Evolutionary conservation across 2,797 vertebrate genomes (phyloP).

Genomic region (Ciconia nigra): DNA sequence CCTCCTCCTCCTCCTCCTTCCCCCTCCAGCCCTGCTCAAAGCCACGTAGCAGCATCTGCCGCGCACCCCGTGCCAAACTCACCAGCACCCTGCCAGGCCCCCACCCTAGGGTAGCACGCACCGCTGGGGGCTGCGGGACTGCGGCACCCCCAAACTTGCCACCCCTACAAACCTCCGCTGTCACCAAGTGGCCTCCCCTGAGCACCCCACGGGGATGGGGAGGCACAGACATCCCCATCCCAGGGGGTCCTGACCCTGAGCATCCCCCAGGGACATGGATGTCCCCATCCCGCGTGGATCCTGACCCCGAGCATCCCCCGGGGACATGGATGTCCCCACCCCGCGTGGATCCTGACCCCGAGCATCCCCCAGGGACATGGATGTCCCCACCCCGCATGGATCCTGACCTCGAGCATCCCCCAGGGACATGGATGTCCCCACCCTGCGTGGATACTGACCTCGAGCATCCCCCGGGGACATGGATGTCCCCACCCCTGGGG

Average conservation of each 20-base stretch:
- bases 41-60: background rate
- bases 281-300: too few species aligned
- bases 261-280: fast-evolving
- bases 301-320: too few species aligned
- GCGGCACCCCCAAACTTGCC: background rate
- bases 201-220: fast-evolving
- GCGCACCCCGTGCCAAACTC: background rate
- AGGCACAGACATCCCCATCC: background rate
- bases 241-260: fast-evolving
- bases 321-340: too few species aligned
- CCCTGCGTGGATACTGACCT: fast-evolving
- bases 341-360: too few species aligned
- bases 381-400: too few species aligned
- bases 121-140: background rate
- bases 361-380: too few species aligned
- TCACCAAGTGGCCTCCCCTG: fast-evolving
- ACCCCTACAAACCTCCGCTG: background rate
- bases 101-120: fast-evolving
- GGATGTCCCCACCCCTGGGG: too few species aligned
- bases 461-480: too few species aligned
- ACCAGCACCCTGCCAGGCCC: fast-evolving
- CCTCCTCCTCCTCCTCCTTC: background rate
- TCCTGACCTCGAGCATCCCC: too few species aligned
- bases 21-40: background rate
- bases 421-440: background rate